Evolutionary conservation across 2,888 invertebrate species (phyloP), one percentile per base, ranked within the genome.

Genomic region (Slavum lentiscoides): DNA sequence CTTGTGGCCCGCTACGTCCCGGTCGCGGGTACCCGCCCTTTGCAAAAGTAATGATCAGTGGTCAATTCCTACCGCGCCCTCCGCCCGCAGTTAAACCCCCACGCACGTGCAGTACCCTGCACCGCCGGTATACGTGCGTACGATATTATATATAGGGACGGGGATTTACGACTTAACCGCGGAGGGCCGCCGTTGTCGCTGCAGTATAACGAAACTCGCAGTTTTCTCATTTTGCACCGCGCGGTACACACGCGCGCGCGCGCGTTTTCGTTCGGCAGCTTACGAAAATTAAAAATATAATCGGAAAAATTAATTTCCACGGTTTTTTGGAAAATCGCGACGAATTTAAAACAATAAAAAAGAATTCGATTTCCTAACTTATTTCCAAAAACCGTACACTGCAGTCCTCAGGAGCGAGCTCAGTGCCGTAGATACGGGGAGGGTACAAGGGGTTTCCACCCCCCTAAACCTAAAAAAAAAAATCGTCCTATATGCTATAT

Each of bases 11-110:
- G 15, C 49, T 13, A 49, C 49, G 15, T 49, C 13, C 11, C 11
- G 49, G 49, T 11, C 49, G 13, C 15, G 49, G 43, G 70, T 61
- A 13, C 39, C 58, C 70, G 77, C 69, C 77, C 69, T 77, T 61
- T 23, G 70, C 19, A 64, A 70, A 70, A 70, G 55, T 77, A 77
- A 77, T 70, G 70, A 77, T 77, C 77, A 70, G 77, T 70, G 77
- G 77, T 77, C 77, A 70, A 77, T 62, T 70, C 68, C 61, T 69
- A 76, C 61, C 59, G 68, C 58, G n/a, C 49, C 43, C 61, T 21
- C n/a, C 64, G 30, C 43, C 30, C 30, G 30, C 17, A 23, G 76
- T 61, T 68, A 49, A 69, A 49, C n/a, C 30, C 30, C 43, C 61
- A 13, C 49, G 30, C 70, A 30, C 61, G 39, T 39, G 21, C 17